Evolutionary conservation across 2,797 vertebrate genomes (phyloP).

Genomic region (Squalus acanthias): DNA sequence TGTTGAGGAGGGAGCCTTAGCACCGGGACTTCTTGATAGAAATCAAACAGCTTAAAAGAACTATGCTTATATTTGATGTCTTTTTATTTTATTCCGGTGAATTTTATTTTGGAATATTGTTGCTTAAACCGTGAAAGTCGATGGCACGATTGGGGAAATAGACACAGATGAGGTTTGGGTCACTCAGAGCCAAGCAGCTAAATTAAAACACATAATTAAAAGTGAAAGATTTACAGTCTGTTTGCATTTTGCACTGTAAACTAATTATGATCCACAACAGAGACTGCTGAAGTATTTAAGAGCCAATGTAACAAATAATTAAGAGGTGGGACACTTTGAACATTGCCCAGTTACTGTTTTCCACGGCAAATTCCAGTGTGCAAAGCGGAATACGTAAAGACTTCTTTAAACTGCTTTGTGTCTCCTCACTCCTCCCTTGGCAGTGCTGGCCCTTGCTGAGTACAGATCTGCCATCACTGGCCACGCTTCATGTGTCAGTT

Average conservation of each 20-base stretch:
- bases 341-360: neutral
- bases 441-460: neutral
- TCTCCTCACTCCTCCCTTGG: neutral
- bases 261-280: neutral
- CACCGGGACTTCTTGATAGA: neutral
- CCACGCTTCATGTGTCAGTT: neutral
- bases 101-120: neutral
- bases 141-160: neutral
- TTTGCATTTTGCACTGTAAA: conserved; percentile 12
- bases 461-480: neutral
- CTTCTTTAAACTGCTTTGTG: neutral
- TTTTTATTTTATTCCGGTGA: neutral
- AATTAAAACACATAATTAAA: neutral
- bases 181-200: neutral
- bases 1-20: neutral
- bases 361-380: neutral
- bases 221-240: conserved; percentile 1
- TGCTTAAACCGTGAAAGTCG: neutral
- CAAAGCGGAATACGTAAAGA: neutral
- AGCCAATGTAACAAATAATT: neutral
- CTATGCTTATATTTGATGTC: neutral
- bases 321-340: neutral
- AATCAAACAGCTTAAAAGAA: neutral
- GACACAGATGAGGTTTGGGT: neutral
- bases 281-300: neutral